Base-by-base conservation (phyloP, 2,113 vertebrate species). In the Calidris pygmaea region DNA sequence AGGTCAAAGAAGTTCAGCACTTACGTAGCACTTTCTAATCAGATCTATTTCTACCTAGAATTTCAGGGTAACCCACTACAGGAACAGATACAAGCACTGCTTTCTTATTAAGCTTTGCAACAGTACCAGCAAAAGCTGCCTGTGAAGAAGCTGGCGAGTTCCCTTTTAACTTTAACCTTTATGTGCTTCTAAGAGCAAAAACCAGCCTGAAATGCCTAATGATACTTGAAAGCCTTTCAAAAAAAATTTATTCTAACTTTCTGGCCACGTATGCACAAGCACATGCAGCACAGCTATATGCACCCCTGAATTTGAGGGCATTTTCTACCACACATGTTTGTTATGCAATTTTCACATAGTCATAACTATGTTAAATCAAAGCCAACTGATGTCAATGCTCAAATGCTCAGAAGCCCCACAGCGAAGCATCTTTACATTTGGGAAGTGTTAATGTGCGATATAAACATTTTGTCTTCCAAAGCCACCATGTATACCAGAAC, bases 381-480 rank as follows among this genome's bases (percentile, higher is more conserved):
- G 83, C 75, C 82, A 92, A 94, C 82, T 84, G 85, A 81, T 77
- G 92, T 35, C 88, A 63, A n/a, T 63, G 58, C 55, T 47, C 4
- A 72, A 50, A 56, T 10, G 56, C 85, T 84, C 37, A 74, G 90
- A 77, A 88, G 56, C 63, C 88, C 79, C 82, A 74, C 90, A 81
- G 85, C 0, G 0, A 80, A 92, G 60, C 79, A 60, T 84, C 82
- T 56, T 80, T 84, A 63, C 88, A 84, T 84, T 94, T 95, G 88
- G 87, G 75, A 94, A 93, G 87, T 60, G 96, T 91, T 97, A 86
- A 95, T 80, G 93, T 93, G 90, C 0, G 18, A 94, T 41, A 56
- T 6, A 94, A 95, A 90, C 59, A 63, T 67, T 94, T 90, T 84
- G 82, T 83, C 88, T 97, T 77, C 90, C 87, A 87, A 85, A 91